Percentiles rank a stretch among this genome's conserved stretches.
These are phyloP conservation scores for Esox masquinongy DNA, from an alignment of 2,797 vertebrate genomes.

Conservation along the genomic window DNA sequence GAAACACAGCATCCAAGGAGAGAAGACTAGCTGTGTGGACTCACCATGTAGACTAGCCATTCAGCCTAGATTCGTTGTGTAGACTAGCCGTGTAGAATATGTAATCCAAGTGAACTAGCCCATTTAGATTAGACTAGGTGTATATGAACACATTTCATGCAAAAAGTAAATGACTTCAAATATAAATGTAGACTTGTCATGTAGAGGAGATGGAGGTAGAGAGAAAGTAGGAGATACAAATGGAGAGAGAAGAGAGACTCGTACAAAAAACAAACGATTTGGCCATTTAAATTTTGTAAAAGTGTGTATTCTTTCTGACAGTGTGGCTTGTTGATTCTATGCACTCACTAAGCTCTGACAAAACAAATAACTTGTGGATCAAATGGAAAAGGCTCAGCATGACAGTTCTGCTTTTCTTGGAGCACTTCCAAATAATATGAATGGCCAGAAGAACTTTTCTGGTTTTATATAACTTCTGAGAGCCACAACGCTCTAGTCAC, in stretches of 20 bases:
- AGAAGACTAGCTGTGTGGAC: too few relatives aligned
- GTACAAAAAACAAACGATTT: too few relatives aligned
- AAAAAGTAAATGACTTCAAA: neutral
- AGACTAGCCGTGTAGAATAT: too few relatives aligned
- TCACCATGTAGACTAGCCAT: too few relatives aligned
- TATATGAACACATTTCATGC: neutral
- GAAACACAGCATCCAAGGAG: neutral
- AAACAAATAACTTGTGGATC: slow-evolving; percentile 31
- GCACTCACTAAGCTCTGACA: slow-evolving; percentile 12
- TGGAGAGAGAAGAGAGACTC: neutral
- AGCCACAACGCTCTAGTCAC: neutral
- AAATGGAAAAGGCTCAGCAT: slow-evolving; percentile 12
- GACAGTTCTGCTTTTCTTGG: slow-evolving; percentile 38
- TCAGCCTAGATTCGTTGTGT: too few relatives aligned
- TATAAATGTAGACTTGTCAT: neutral
- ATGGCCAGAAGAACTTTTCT: slow-evolving; percentile 7
- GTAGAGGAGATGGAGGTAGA: neutral
- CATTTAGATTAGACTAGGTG: too few relatives aligned
- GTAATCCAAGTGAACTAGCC: too few relatives aligned
- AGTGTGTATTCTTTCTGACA: neutral
- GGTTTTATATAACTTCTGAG: neutral
- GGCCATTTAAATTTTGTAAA: neutral
- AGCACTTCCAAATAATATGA: slow-evolving; percentile 8
- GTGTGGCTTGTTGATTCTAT: slow-evolving; percentile 26
- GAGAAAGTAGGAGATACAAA: neutral